A percentile compares a stretch with the other conserved stretches of the same genome.
Evolutionary conservation across 2,888 invertebrate genomes (phyloP).

Genomic region (Zaprionus lineosus): DNA sequence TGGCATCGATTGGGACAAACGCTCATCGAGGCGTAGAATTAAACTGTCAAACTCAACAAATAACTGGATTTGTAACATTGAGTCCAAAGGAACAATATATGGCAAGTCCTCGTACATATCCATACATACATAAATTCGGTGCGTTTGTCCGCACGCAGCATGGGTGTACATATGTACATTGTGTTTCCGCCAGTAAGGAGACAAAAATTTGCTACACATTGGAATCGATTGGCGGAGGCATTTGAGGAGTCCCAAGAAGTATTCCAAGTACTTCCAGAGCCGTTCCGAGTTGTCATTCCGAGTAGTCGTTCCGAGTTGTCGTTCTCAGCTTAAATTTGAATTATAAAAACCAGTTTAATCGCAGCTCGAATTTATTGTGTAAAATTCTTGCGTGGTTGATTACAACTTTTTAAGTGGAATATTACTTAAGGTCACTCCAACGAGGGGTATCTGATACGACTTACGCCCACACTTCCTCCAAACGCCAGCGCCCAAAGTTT

Average conservation of each 20-base stretch:
- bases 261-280: too few relatives aligned
- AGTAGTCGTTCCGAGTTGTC: too few relatives aligned
- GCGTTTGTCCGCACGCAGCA: too few relatives aligned
- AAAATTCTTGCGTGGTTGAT: conserved; percentile 21
- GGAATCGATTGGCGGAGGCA: too few relatives aligned
- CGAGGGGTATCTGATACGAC: conserved; percentile 8
- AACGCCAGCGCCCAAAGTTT: too few relatives aligned
- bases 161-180: too few relatives aligned
- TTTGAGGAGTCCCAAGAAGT: too few relatives aligned
- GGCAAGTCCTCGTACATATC: too few relatives aligned
- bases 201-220: too few relatives aligned
- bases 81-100: conserved; percentile 23
- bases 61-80: conserved; percentile 72
- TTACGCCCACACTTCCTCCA: conserved; percentile 32
- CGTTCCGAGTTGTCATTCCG: too few relatives aligned
- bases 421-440: conserved; percentile 36
- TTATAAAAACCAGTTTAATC: conserved; percentile 40
- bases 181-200: too few relatives aligned
- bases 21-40: conserved; percentile 79
- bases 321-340: background rate
- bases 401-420: conserved; percentile 15
- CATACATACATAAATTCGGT: too few relatives aligned
- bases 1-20: conserved; percentile 45
- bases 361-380: conserved; percentile 18
- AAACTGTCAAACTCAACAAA: conserved; percentile 80